Percentiles rank a stretch among this genome's conserved stretches.
phyloP scores from a whole-genome alignment of 2,113 vertebrate genomes.

The Callithrix jacchus region DNA sequence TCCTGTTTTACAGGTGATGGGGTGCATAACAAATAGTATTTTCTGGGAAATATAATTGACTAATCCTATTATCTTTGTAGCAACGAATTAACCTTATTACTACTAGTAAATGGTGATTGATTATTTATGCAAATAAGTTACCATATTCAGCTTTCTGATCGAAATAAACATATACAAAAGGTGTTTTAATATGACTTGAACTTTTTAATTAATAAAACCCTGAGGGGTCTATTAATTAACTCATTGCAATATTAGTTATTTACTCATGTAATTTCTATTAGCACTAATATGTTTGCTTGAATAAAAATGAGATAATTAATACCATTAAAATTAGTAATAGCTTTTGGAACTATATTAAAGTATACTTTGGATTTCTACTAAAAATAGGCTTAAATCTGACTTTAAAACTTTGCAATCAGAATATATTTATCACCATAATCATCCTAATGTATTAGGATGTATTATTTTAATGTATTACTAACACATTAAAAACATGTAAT shows the following conservation, averaged over 20 bases:
- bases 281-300: constrained; percentile 61
- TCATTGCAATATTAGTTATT: constrained; percentile 73
- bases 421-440: not conserved
- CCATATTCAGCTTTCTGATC: constrained; percentile 70
- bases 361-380: not conserved
- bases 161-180: constrained; percentile 77
- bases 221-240: constrained; percentile 75
- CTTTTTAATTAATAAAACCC: constrained; percentile 81
- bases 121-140: constrained; percentile 78
- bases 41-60: constrained; percentile 69
- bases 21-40: constrained; percentile 66
- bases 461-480: too few relatives aligned
- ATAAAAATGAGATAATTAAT: constrained; percentile 58
- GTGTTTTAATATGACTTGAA: constrained; percentile 71
- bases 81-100: constrained; percentile 77
- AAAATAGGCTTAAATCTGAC: constrained; percentile 3
- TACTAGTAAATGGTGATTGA: constrained; percentile 77
- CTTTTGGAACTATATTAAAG: constrained; percentile 56
- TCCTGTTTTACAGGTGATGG: constrained; percentile 56
- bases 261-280: constrained; percentile 57
- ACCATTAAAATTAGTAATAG: constrained; percentile 25
- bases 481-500: not conserved
- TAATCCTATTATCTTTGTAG: constrained; percentile 75
- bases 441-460: too few relatives aligned
- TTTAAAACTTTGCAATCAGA: not conserved